Conservation (phyloP, 2,113 vertebrate species). For the Columba janthina region DNA sequence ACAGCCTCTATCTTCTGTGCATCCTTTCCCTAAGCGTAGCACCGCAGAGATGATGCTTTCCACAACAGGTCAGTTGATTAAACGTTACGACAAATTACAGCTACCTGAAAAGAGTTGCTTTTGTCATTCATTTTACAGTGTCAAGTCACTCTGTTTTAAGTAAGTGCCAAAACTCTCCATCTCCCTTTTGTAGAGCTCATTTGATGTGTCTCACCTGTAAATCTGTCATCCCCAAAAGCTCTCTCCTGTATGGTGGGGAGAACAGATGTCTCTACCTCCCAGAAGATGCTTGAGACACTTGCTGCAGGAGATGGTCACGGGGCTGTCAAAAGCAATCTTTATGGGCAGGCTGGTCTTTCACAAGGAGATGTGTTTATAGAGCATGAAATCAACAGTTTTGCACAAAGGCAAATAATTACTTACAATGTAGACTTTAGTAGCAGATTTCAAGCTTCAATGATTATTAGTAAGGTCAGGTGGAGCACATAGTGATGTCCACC, state of each 20-base stretch:
- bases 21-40: neutral
- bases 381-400: conserved; percentile 81
- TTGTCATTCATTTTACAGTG: neutral
- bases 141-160: neutral
- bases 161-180: neutral
- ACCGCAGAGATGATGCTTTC: neutral
- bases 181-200: neutral
- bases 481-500: conserved; percentile 22
- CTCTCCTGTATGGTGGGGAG: neutral
- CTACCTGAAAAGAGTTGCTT: conserved; percentile 15
- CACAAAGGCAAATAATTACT: conserved; percentile 74
- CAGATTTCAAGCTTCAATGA: conserved; percentile 61
- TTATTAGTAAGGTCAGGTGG: conserved; percentile 70
- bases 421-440: conserved; percentile 57
- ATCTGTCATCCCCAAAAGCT: neutral
- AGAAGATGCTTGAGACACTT: neutral
- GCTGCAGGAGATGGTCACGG: conserved; percentile 59
- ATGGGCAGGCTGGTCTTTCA: conserved; percentile 65
- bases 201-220: neutral
- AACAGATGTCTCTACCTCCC: conserved; percentile 4
- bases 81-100: neutral
- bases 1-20: neutral
- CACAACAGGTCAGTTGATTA: neutral
- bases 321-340: conserved; percentile 66
- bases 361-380: conserved; percentile 77